A percentile compares a stretch with the other conserved stretches of the same genome.
phyloP scores from a whole-genome alignment of 1,140 invertebrate species.

The Globodera ellingtonae region DNA sequence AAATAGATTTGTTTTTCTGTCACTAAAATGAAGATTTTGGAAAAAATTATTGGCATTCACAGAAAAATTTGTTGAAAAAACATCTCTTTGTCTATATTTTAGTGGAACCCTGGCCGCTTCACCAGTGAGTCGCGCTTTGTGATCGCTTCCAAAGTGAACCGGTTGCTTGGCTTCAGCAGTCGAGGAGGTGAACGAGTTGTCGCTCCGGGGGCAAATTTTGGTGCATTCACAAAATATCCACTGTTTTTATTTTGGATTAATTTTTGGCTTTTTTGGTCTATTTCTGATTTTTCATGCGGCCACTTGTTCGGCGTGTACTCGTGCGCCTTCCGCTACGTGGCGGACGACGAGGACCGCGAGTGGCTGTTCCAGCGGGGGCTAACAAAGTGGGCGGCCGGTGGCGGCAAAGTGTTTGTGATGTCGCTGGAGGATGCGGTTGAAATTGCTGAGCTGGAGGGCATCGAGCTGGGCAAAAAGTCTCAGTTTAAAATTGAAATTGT shows the following conservation, averaged over 20 bases:
- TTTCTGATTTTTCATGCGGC: slow-evolving; percentile 28
- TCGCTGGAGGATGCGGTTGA: slow-evolving; percentile 50
- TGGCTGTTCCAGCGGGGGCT: slow-evolving; percentile 49
- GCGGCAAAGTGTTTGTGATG: slow-evolving; percentile 55
- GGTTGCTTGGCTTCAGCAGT: slow-evolving; percentile 32
- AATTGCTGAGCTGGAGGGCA: slow-evolving; percentile 42
- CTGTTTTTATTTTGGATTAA: no score
- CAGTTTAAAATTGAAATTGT: not conserved
- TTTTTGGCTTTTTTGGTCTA: no score
- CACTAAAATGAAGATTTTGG: no score
- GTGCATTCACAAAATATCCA: no score
- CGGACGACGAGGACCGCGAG: slow-evolving; percentile 54
- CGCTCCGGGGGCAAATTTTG: no score
- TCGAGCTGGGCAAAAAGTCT: slow-evolving; percentile 15
- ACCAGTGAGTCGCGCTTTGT: slow-evolving; percentile 48
- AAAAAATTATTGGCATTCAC: no score
- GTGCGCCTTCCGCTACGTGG: slow-evolving; percentile 54
- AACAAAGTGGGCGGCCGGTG: slow-evolving; percentile 42
- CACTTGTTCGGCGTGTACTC: slow-evolving; percentile 55
- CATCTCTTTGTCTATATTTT: no score
- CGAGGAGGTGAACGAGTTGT: not conserved
- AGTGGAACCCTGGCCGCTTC: no score
- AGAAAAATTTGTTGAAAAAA: no score
- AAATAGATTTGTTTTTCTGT: no score
- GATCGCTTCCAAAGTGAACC: slow-evolving; percentile 54